Evolutionary conservation across 2,888 invertebrate genomes (phyloP).

Genomic region (Diarsia rubi): DNA sequence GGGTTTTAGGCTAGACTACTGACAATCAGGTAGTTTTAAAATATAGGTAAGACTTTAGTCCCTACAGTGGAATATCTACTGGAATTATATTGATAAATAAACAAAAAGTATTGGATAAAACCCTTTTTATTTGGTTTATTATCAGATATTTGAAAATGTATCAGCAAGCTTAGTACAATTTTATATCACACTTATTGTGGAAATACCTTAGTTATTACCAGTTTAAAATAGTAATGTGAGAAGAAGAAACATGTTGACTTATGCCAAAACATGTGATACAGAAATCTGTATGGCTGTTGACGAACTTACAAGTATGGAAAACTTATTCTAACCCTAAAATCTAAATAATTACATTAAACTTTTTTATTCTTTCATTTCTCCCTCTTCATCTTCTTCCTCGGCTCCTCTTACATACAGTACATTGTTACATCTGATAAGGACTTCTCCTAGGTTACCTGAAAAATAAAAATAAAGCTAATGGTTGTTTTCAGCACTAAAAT

Average conservation of each 20-base stretch:
- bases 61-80: background rate
- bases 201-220: background rate
- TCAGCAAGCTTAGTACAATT: constrained; percentile 7
- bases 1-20: too few relatives aligned
- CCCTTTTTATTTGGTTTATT: constrained; percentile 22
- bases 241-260: background rate
- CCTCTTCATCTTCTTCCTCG: constrained; percentile 99
- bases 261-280: constrained; percentile 19
- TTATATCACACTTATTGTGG: background rate
- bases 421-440: constrained; percentile 99
- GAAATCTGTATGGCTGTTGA: constrained; percentile 17
- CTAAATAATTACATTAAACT: constrained; percentile 26
- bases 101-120: constrained; percentile 6
- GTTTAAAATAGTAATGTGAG: background rate
- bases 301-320: constrained; percentile 19
- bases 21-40: too few relatives aligned
- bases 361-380: constrained; percentile 96
- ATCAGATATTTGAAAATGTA: constrained; percentile 25
- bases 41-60: background rate
- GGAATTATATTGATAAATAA: constrained; percentile 4
- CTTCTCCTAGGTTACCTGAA: constrained; percentile 97
- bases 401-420: constrained; percentile 98
- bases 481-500: background rate
- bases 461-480: constrained; percentile 24
- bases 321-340: constrained; percentile 51